A percentile compares a stretch with the other conserved stretches of the same genome.
These are phyloP conservation scores for Vidua macroura DNA, from an alignment of 2,113 vertebrate species.

Conservation along the genomic window DNA sequence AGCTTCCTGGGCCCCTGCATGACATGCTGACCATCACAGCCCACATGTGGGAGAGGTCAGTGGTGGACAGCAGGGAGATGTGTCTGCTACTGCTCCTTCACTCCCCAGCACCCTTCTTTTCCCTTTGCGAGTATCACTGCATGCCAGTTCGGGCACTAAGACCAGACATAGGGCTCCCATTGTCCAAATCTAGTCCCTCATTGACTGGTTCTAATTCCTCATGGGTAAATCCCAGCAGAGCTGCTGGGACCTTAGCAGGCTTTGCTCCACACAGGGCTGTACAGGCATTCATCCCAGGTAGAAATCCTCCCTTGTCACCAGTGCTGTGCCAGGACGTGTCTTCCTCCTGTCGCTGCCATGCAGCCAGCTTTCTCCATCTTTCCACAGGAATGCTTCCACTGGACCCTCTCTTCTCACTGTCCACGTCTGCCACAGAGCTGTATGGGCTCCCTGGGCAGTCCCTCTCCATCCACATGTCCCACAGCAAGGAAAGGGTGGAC, in stretches of 20 bases:
- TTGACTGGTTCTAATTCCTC: not conserved
- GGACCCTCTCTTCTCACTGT: not conserved
- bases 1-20: not conserved
- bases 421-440: fast-evolving
- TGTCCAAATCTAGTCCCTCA: not conserved
- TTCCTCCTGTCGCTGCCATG: fast-evolving
- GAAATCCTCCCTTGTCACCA: not conserved
- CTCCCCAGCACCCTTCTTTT: not conserved
- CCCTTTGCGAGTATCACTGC: fast-evolving
- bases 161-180: fast-evolving
- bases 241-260: not conserved
- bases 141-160: fast-evolving
- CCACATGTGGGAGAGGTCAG: not conserved
- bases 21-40: not conserved
- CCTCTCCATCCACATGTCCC: fast-evolving
- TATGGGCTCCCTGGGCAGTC: fast-evolving
- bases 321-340: not conserved
- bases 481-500: not conserved
- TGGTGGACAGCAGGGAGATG: fast-evolving
- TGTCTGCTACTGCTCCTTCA: not conserved
- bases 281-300: not conserved
- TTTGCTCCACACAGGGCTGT: not conserved
- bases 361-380: not conserved
- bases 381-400: fast-evolving
- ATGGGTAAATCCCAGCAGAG: not conserved